Evolutionary conservation across 2,888 invertebrate genomes (phyloP).

Genomic region (Saturnia japonica): DNA sequence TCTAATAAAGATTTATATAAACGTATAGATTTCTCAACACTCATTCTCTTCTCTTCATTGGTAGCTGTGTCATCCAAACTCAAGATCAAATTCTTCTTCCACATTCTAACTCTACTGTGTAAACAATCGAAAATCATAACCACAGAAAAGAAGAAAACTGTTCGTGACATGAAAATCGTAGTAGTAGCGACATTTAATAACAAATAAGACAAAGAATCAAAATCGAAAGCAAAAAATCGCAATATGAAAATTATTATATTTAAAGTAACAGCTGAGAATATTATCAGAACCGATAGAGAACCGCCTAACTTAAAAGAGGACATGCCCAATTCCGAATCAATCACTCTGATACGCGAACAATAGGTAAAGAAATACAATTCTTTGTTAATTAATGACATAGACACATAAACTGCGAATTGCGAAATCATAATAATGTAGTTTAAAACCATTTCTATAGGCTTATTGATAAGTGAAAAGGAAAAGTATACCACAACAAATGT

Average conservation of each 20-base stretch:
- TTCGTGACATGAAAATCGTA: not conserved
- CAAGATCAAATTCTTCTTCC: not conserved
- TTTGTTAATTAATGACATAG: too few species aligned
- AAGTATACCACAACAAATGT: too few species aligned
- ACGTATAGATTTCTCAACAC: not conserved
- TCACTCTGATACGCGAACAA: too few species aligned
- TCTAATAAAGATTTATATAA: not conserved
- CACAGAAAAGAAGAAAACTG: not conserved
- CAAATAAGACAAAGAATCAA: not conserved
- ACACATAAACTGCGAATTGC: too few species aligned
- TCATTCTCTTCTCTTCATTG: not conserved
- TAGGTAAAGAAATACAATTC: too few species aligned
- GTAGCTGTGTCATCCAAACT: not conserved
- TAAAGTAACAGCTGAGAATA: not conserved
- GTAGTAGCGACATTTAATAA: not conserved
- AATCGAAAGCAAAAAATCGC: not conserved
- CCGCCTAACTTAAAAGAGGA: not conserved
- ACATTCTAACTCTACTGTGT: not conserved
- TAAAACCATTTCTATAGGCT: too few species aligned
- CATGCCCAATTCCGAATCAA: constrained; percentile 6
- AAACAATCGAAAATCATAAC: not conserved
- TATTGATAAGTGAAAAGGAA: too few species aligned
- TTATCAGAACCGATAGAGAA: not conserved
- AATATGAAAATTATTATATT: not conserved
- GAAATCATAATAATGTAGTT: too few species aligned